These are phyloP conservation scores for Oreamnos americanus DNA, from an alignment of 2,113 vertebrate genomes.

Conservation along the genomic window DNA sequence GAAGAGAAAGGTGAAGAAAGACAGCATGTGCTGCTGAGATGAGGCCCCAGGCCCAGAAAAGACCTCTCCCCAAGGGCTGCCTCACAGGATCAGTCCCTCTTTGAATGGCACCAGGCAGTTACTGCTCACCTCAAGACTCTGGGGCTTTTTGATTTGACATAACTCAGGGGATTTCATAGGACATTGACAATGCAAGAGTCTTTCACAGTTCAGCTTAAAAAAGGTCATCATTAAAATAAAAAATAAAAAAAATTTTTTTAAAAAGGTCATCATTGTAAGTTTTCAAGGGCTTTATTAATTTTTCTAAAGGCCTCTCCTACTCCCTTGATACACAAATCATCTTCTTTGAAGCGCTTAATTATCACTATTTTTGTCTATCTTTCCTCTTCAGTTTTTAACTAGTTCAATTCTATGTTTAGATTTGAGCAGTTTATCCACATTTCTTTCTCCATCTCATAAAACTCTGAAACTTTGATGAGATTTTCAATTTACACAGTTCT, in stretches of 20 bases:
- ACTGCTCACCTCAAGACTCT: background rate
- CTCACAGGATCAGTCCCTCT: background rate
- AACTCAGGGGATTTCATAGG: background rate
- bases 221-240: background rate
- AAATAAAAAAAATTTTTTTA: too few species aligned
- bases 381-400: background rate
- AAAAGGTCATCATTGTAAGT: background rate
- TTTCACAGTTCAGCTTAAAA: background rate
- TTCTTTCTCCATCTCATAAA: background rate
- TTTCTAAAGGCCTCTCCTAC: background rate
- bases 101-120: background rate
- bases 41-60: background rate
- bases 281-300: background rate
- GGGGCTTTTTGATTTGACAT: background rate
- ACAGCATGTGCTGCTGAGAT: background rate
- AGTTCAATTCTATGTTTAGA: background rate
- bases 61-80: accelerated
- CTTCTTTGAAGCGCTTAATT: background rate
- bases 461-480: background rate
- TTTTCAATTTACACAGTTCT: background rate
- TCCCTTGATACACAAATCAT: background rate
- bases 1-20: background rate
- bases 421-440: background rate
- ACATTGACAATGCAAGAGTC: background rate
- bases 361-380: background rate